Percentiles rank a stretch among this genome's conserved stretches.
These are phyloP conservation scores for Serilophus lunatus DNA, from an alignment of 2,113 vertebrate genomes.

Conservation along the genomic window DNA sequence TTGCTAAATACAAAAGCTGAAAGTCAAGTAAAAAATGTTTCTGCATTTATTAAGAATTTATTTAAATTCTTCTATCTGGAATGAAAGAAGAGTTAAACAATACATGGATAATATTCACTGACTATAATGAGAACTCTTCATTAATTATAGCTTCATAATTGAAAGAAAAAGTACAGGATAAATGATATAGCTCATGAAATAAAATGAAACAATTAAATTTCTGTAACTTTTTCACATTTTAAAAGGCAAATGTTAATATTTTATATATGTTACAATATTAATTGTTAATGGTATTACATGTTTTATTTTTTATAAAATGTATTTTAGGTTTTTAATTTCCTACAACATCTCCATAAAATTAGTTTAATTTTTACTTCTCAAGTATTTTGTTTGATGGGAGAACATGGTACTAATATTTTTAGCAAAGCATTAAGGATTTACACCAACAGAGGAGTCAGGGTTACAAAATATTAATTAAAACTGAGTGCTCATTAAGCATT, in stretches of 20 bases:
- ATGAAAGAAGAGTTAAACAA: background rate
- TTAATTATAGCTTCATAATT: background rate
- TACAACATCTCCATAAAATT: background rate
- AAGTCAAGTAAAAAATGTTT: background rate
- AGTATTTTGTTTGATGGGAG: background rate
- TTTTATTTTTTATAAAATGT: background rate
- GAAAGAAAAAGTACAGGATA: background rate
- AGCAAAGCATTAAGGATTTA: background rate
- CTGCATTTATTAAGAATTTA: background rate
- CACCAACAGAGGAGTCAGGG: background rate
- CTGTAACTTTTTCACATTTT: background rate
- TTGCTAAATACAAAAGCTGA: background rate
- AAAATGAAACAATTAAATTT: background rate
- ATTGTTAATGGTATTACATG: too few relatives aligned
- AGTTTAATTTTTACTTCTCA: background rate
- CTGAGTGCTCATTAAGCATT: background rate
- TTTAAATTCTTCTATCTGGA: background rate
- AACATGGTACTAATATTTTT: background rate
- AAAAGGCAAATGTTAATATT: background rate
- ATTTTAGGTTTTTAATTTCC: background rate
- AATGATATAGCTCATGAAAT: background rate
- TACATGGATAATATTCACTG: background rate
- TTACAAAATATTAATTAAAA: background rate
- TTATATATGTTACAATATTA: background rate
- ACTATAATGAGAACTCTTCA: background rate